These are phyloP conservation scores for Cephus pulcher DNA, from an alignment of 2,888 invertebrate genomes.

Conservation along the genomic window DNA sequence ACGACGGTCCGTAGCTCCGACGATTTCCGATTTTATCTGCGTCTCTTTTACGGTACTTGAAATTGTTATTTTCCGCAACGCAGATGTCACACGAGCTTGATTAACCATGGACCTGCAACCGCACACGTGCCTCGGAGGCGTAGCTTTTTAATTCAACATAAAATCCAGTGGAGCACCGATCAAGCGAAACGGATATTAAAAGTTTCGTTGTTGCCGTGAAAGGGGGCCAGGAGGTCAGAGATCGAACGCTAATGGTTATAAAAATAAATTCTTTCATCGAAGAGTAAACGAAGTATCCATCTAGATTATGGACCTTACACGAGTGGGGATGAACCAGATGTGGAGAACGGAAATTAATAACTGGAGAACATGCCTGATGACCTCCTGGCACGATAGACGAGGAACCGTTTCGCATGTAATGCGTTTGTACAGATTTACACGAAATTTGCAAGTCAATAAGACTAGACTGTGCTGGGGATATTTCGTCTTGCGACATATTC, in stretches of 20 bases:
- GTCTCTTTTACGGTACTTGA: background rate
- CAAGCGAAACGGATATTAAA: background rate
- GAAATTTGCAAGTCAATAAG: slow-evolving; percentile 4
- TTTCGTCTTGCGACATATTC: slow-evolving; percentile 1
- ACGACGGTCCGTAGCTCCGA: background rate
- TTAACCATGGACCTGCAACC: background rate
- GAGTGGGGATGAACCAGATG: background rate
- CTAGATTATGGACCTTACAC: background rate
- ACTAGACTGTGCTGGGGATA: background rate
- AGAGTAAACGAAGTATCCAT: background rate
- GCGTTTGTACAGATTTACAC: background rate
- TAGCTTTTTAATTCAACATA: background rate
- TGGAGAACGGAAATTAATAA: slow-evolving; percentile 19
- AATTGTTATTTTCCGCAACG: background rate
- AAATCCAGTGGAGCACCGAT: background rate
- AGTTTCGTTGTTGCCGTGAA: background rate
- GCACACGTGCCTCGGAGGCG: background rate
- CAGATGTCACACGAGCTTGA: background rate
- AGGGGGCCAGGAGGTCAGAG: background rate
- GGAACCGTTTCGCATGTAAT: background rate
- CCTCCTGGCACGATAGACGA: background rate
- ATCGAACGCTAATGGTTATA: background rate
- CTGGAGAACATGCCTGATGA: background rate
- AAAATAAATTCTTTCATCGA: background rate
- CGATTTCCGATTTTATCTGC: background rate